Base-by-base conservation (phyloP, 2,113 vertebrate genomes). In the Ptilonorhynchus violaceus region DNA sequence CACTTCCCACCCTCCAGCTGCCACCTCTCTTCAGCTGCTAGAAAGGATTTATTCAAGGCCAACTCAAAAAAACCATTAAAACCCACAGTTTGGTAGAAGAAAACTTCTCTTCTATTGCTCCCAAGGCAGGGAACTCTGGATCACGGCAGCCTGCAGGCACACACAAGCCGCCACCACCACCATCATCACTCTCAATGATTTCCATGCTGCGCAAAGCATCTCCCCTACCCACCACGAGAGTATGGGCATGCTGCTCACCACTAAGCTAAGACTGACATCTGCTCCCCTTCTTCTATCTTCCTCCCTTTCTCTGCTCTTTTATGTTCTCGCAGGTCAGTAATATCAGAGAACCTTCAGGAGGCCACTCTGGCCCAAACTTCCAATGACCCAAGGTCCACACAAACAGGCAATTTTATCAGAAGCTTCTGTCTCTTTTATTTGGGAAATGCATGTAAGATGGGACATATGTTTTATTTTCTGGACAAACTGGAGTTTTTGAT, bases 161-260 rank as follows among this genome's bases (percentile, higher is more conserved):
- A 25, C 35, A 47, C 7, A 55, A 37, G n/a, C 23, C 49, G 83
- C 72, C 28, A 63, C 8, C 3, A 5, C 28, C 35, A 92, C 58
- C 3, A 5, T 25, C 35, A 92, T 53, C 37, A 37, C 55, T 52
- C 27, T n/a, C 50, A 58, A 13, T 13, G 28, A 70, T 10, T 50
- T 62, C 58, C 24, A 31, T 2, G 13, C 52, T 49, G 49, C n/a
- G 44, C 37, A 85, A 73, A 31, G 46, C 11, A 11, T 46, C 31
- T 84, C 18, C 49, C 53, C n/a, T 35, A 42, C 22, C 37, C 68
- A 46, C 21, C 44, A 50, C 0, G 0, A 39, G 24, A 4, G 16
- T 33, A 64, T 0, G 1, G 37, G 13, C 41, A 69, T 21, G 63
- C 21, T 28, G 13, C 35, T 55, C 47, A 52, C 22, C 79, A 72